A percentile compares a stretch with the other conserved stretches of the same genome.
phyloP scores from a whole-genome alignment of 2,113 vertebrate species.

The Phainopepla nitens region DNA sequence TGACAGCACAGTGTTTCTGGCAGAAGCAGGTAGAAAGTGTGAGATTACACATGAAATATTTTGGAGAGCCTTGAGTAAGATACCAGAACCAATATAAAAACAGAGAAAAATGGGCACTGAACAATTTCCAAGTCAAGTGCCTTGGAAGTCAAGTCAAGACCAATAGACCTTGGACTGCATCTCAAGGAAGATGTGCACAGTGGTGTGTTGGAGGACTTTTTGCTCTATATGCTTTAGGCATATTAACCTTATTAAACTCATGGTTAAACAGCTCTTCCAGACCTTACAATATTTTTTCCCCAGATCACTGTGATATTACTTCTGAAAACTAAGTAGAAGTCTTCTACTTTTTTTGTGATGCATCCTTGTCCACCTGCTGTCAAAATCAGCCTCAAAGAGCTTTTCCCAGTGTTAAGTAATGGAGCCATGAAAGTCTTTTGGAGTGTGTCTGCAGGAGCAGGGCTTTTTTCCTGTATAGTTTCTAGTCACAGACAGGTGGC shows the following conservation, averaged over 20 bases:
- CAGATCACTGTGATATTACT: not conserved
- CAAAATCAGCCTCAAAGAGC: not conserved
- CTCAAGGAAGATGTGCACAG: not conserved
- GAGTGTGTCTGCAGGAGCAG: accelerated
- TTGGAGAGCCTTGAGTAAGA: not conserved
- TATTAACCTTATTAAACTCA: not conserved
- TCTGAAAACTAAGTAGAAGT: not conserved
- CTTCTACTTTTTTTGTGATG: not conserved
- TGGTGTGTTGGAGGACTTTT: not conserved
- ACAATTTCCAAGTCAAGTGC: not conserved
- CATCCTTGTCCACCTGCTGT: not conserved
- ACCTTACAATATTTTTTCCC: accelerated
- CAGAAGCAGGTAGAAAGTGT: not conserved
- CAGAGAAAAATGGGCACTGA: not conserved
- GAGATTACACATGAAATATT: not conserved
- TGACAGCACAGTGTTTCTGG: not conserved
- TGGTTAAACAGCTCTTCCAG: not conserved
- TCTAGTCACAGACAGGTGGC: not conserved
- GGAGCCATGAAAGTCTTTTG: not conserved
- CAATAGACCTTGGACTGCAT: not conserved
- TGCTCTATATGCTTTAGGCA: not conserved
- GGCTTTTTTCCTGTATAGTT: accelerated
- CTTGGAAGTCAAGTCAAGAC: not conserved
- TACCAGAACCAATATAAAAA: not conserved
- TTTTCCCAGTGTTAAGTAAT: not conserved